Conservation (phyloP, 53 echinoderm and acorn worm species). For the Henricia sp. region DNA sequence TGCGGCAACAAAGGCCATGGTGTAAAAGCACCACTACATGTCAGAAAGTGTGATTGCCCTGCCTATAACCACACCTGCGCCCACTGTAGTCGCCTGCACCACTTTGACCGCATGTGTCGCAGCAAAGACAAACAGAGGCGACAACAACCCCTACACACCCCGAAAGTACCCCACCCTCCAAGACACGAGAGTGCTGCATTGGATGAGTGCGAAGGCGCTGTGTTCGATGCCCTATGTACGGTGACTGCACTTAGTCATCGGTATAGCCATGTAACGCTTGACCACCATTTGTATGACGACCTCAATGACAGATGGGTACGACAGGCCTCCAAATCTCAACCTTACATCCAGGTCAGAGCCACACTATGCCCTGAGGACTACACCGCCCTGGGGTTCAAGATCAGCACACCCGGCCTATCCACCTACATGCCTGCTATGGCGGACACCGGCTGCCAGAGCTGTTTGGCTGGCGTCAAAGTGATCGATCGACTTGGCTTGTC, state of each 20-base stretch:
- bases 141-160: background rate
- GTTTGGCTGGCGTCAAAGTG: constrained; percentile 27
- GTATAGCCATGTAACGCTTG: constrained; percentile 14
- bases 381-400: constrained; percentile 47
- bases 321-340: constrained; percentile 44
- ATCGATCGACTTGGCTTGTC: constrained; percentile 39
- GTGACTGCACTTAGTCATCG: background rate
- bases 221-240: constrained; percentile 23
- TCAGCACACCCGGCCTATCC: background rate
- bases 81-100: constrained; percentile 29
- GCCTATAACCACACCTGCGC: constrained; percentile 58
- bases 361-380: background rate
- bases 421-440: constrained; percentile 56
- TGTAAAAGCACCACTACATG: background rate
- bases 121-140: background rate
- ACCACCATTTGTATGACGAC: constrained; percentile 57
- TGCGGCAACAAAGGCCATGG: constrained; percentile 54
- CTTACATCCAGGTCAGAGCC: constrained; percentile 35
- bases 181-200: constrained; percentile 9
- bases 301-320: constrained; percentile 34
- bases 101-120: constrained; percentile 37
- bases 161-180: too few relatives aligned
- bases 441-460: constrained; percentile 59
- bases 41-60: constrained; percentile 30
- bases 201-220: too few relatives aligned